Conservation (phyloP, 2,113 vertebrate species). For the Ifrita kowaldi region DNA sequence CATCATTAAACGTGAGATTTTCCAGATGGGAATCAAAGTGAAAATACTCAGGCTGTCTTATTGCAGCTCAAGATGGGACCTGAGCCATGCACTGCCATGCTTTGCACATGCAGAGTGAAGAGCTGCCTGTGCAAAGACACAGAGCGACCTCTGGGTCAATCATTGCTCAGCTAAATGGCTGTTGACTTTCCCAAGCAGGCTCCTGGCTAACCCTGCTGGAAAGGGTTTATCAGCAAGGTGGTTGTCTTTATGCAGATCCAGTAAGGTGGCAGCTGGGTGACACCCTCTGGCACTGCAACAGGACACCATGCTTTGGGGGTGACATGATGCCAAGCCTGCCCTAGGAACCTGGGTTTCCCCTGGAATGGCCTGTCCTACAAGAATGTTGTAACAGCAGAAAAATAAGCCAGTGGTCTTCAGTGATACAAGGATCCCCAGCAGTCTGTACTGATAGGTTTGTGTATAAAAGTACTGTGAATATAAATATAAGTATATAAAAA, state of each 20-base stretch:
- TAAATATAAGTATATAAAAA: not conserved
- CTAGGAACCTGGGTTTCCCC: not conserved
- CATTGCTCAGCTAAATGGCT: not conserved
- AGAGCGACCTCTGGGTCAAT: fast-evolving
- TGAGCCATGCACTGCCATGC: not conserved
- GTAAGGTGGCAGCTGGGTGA: not conserved
- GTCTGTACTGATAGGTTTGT: not conserved
- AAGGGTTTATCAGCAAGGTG: not conserved
- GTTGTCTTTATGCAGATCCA: not conserved
- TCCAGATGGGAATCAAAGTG: not conserved
- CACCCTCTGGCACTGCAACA: not conserved
- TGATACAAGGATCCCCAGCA: not conserved
- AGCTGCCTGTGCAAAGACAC: not conserved
- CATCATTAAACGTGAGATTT: not conserved
- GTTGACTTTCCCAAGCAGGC: not conserved
- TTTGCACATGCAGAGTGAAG: not conserved
- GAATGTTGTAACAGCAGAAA: not conserved
- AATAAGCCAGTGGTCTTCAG: not conserved
- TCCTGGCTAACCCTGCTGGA: not conserved
- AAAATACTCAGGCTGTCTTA: not conserved
- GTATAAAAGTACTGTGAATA: not conserved
- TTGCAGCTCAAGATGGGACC: not conserved
- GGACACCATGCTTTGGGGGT: not conserved
- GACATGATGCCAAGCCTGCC: not conserved
- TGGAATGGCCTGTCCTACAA: not conserved